A percentile compares a stretch with the other conserved stretches of the same genome.
phyloP scores from a whole-genome alignment of 2,888 invertebrate genomes.

The Pelosia muscerda region DNA sequence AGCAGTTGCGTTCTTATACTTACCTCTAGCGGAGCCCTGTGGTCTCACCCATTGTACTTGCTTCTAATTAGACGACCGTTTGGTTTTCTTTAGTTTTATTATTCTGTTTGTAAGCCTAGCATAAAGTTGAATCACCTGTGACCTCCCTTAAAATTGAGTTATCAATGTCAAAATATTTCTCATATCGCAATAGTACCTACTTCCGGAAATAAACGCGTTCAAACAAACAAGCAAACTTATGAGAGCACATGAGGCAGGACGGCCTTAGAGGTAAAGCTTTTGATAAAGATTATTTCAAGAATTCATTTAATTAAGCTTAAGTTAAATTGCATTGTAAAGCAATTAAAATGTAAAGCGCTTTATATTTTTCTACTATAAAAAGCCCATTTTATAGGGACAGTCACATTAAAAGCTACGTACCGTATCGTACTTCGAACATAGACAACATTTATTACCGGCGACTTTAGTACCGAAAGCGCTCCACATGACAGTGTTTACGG shows the following conservation, averaged over 20 bases:
- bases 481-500: slow-evolving; percentile 2
- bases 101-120: no score
- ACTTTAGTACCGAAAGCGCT: slow-evolving; percentile 14
- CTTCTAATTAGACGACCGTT: no score
- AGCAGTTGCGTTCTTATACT: no score
- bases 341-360: neutral
- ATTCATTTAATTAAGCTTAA: neutral
- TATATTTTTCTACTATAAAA: neutral
- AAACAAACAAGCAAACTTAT: no score
- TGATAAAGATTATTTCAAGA: neutral
- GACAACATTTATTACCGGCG: slow-evolving; percentile 6
- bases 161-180: no score
- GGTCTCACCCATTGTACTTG: no score
- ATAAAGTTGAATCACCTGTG: no score
- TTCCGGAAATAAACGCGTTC: no score
- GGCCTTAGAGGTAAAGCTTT: neutral
- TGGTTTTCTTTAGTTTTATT: no score
- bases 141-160: no score
- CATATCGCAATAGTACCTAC: no score
- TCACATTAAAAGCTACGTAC: neutral
- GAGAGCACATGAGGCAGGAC: neutral
- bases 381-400: neutral
- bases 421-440: neutral
- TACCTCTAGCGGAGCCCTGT: no score
- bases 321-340: neutral